phyloP scores from a whole-genome alignment of 2,113 vertebrate species.

The Aythya baeri region DNA sequence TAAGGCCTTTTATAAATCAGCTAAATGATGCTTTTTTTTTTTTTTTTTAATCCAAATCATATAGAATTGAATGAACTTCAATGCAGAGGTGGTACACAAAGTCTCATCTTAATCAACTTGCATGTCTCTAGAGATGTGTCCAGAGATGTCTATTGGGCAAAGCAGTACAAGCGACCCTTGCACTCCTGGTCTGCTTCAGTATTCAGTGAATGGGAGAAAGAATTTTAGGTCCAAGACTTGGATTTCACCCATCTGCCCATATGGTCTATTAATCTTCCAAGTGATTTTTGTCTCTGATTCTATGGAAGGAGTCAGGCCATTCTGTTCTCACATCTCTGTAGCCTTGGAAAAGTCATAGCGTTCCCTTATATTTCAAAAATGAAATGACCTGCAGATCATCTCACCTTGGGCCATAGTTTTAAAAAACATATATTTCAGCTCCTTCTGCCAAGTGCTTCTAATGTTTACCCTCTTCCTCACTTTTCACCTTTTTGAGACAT shows the following conservation, averaged over 20 bases:
- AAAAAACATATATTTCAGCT: background rate
- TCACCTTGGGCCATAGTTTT: background rate
- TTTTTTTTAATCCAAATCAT: background rate
- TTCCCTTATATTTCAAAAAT: background rate
- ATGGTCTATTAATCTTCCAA: background rate
- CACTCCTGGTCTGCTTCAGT: background rate
- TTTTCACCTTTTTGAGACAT: background rate
- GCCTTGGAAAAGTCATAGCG: background rate
- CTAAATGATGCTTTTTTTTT: background rate
- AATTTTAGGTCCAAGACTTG: background rate
- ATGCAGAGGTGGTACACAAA: background rate
- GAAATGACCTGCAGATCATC: background rate
- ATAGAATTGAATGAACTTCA: background rate
- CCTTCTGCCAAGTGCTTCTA: background rate
- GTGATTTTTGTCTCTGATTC: background rate
- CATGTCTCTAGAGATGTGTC: background rate
- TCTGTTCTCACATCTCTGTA: background rate
- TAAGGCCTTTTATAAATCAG: slow-evolving; percentile 13
- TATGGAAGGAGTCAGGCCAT: background rate
- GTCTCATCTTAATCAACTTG: background rate
- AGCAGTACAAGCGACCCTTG: background rate
- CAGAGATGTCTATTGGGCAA: background rate
- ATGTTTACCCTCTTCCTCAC: background rate
- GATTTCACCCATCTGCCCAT: background rate
- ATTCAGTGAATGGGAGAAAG: background rate